Percentiles rank a stretch among this genome's conserved stretches.
These are phyloP conservation scores for Incurvaria masculella DNA, from an alignment of 2,888 invertebrate genomes.

Conservation along the genomic window DNA sequence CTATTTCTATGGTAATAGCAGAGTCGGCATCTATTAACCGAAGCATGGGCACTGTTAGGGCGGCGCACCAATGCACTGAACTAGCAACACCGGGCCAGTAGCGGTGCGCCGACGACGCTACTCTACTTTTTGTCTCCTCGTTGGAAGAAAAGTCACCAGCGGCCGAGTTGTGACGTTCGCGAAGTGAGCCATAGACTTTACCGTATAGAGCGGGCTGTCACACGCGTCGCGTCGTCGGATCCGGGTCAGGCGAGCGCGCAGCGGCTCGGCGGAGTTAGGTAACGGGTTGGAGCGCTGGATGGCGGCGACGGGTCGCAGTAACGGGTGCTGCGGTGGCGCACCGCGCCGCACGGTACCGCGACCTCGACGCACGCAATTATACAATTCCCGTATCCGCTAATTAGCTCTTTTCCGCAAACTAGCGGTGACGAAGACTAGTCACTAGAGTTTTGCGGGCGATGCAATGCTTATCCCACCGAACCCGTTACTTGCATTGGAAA, in stretches of 20 bases:
- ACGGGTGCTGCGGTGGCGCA: not conserved
- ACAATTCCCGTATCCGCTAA: not conserved
- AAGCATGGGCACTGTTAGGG: too few species aligned
- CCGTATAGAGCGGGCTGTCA: slow-evolving; percentile 6
- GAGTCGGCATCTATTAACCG: too few species aligned
- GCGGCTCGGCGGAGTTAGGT: slow-evolving; percentile 41
- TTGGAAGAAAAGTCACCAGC: too few species aligned
- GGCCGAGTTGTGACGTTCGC: not conserved
- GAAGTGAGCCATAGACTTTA: not conserved
- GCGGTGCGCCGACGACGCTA: not conserved
- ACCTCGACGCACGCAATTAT: not conserved
- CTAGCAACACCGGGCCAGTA: not conserved
- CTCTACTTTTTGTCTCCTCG: not conserved
- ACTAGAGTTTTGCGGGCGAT: too few species aligned
- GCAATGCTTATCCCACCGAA: too few species aligned
- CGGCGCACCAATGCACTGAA: not conserved
- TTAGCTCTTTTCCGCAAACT: not conserved
- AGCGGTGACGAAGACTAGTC: not conserved
- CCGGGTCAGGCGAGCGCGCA: slow-evolving; percentile 46
- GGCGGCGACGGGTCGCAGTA: too few species aligned
- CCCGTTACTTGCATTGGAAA: too few species aligned
- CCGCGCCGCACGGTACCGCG: not conserved
- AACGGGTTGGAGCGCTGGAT: slow-evolving; percentile 30
- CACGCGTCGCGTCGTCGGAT: slow-evolving; percentile 23
- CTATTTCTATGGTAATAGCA: too few species aligned